Base-by-base conservation (phyloP, 2,113 vertebrate genomes). In the Procapra przewalskii region DNA sequence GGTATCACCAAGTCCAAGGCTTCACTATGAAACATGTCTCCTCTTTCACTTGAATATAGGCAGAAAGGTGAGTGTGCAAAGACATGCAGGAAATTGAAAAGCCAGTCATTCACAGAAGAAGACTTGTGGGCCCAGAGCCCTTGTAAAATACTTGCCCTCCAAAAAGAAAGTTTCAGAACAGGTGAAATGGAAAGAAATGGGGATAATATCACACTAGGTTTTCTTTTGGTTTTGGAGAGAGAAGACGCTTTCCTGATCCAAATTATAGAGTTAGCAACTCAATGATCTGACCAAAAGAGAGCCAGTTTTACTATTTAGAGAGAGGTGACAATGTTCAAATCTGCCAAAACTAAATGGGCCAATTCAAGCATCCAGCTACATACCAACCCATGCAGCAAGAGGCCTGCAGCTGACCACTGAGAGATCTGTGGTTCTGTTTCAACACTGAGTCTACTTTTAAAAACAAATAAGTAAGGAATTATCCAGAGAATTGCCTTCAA, bases 261-360 rank as follows among this genome's bases (percentile, higher is more conserved):
- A 94, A 95, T 0, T 31, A 11, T 52, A 98, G n/a, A 54, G 8
- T 31, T 0, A 33, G 80, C 87, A 98, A 57, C 5, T 97, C 95
- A 43, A 80, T 97, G 93, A 95, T 45, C 62, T 90, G 92, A 81
- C 90, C 77, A 85, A 96, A 90, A 92, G n/a, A 16, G 31, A 95
- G 60, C 14, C 17, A 92, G 9, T 84, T 96, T 98, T 94, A 55
- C 96, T 84, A 43, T 81, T 83, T 92, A 97, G 48, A 95, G 6
- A 98, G 59, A 50, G 27, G 12, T 88, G 71, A 25, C 25, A 80
- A n/a, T 57, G 12, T 86, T 97, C 93, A 98, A 98, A 97, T 91
- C 92, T 93, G 92, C 50, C 71, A 94, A 96, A 98, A 97, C 52
- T 64, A 91, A 97, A 91, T 75, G 88, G 48, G 60, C 79, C 40